Evolutionary conservation across 2,888 invertebrate genomes (phyloP).

Genomic region (Chymomyza caudatula): DNA sequence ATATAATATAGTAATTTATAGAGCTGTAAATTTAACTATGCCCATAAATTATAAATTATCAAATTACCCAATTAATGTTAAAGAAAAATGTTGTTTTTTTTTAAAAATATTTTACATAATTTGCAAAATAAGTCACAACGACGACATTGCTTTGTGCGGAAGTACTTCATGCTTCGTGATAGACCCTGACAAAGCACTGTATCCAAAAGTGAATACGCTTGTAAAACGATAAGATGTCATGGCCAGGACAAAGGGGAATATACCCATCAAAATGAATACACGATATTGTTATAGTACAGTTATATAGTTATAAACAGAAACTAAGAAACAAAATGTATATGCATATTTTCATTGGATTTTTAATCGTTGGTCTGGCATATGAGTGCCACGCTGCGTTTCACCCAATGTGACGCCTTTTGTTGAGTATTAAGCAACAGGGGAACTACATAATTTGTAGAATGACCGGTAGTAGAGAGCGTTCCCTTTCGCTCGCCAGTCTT

Average conservation of each 20-base stretch:
- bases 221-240: no score
- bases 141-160: no score
- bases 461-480: conserved; percentile 87
- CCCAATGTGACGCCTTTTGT: conserved; percentile 85
- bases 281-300: no score
- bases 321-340: conserved; percentile 1
- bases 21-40: conserved; percentile 6
- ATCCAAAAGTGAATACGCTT: no score
- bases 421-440: conserved; percentile 83
- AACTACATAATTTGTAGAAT: conserved; percentile 90
- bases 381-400: conserved; percentile 86
- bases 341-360: not conserved
- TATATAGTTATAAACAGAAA: not conserved
- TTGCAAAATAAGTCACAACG: no score
- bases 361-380: conserved; percentile 82
- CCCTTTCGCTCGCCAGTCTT: conserved; percentile 88
- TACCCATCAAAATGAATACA: no score
- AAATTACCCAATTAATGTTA: not conserved
- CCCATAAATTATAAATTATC: not conserved
- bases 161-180: no score
- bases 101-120: no score
- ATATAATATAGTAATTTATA: conserved; percentile 7
- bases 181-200: no score
- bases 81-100: not conserved
- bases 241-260: no score